Evolutionary conservation across 2,888 invertebrate species (phyloP).

Genomic region (Drosophila tanythrix): DNA sequence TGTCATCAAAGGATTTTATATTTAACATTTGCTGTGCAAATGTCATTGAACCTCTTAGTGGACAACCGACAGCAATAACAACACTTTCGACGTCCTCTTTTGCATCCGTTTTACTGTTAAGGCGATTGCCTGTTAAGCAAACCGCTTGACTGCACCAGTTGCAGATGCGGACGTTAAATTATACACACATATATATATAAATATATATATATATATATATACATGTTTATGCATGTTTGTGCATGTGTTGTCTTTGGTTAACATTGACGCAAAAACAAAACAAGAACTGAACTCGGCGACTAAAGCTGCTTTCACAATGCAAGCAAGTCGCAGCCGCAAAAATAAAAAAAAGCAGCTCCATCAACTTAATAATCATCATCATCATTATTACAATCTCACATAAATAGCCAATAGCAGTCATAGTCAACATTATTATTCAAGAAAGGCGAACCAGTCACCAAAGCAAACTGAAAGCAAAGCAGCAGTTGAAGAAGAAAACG

Average conservation of each 20-base stretch:
- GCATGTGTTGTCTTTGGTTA: constrained; percentile 9
- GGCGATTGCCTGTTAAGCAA: constrained; percentile 21
- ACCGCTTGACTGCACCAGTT: constrained; percentile 13
- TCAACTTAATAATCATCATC: constrained; percentile 3
- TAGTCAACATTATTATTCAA: constrained; percentile 21
- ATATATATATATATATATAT: not conserved
- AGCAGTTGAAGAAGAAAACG: not conserved
- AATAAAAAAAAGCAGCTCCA: constrained; percentile 11
- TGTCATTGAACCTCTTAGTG: constrained; percentile 13
- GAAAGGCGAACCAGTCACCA: constrained; percentile 13
- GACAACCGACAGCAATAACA: not conserved
- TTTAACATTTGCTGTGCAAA: not conserved
- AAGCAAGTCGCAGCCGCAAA: not conserved
- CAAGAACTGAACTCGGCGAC: constrained; percentile 39
- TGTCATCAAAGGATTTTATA: not conserved
- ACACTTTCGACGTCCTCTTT: constrained; percentile 12
- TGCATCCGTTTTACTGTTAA: constrained; percentile 24
- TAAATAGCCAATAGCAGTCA: constrained; percentile 7
- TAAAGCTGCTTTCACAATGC: constrained; percentile 52
- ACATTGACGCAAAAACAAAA: constrained; percentile 8
- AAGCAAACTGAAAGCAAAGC: constrained; percentile 9
- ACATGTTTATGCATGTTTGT: not conserved
- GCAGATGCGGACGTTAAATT: constrained; percentile 3
- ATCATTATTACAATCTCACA: constrained; percentile 4
- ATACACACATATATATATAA: not conserved